Evolutionary conservation across 2,797 vertebrate species (phyloP).

Genomic region (Perdix hodgsoniae): DNA sequence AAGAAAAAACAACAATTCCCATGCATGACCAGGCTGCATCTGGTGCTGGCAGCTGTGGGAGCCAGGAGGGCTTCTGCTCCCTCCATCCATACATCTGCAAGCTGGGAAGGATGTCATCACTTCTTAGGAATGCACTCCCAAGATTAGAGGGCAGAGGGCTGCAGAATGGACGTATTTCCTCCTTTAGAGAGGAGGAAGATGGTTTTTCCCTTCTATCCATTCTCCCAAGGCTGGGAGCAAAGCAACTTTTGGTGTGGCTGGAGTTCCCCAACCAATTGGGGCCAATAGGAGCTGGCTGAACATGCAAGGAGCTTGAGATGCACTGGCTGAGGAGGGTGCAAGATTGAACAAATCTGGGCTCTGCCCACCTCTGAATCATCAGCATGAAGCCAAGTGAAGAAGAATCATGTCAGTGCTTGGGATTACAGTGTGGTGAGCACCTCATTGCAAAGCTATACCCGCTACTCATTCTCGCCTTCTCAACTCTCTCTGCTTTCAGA

Average conservation of each 20-base stretch:
- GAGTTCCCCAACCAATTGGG: neutral
- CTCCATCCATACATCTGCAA: neutral
- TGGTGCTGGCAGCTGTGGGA: neutral
- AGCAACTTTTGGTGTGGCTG: neutral
- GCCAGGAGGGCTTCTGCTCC: neutral
- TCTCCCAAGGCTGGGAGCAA: neutral
- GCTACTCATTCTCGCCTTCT: neutral
- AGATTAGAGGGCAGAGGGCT: neutral
- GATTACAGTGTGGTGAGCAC: neutral
- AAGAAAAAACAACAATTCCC: neutral
- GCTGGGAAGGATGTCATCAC: neutral
- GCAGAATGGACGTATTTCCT: neutral
- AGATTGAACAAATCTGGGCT: neutral
- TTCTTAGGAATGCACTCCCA: neutral
- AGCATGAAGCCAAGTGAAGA: neutral
- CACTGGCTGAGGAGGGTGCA: neutral
- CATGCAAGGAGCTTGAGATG: neutral
- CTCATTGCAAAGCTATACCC: neutral
- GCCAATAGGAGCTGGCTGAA: neutral
- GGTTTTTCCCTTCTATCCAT: neutral
- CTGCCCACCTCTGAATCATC: neutral
- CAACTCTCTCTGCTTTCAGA: neutral
- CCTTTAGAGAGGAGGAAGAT: neutral
- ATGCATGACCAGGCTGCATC: rapidly evolving
- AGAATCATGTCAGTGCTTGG: neutral